These are phyloP conservation scores for Dunckerocampus dactyliophorus DNA, from an alignment of 2,113 vertebrate genomes.

Conservation along the genomic window DNA sequence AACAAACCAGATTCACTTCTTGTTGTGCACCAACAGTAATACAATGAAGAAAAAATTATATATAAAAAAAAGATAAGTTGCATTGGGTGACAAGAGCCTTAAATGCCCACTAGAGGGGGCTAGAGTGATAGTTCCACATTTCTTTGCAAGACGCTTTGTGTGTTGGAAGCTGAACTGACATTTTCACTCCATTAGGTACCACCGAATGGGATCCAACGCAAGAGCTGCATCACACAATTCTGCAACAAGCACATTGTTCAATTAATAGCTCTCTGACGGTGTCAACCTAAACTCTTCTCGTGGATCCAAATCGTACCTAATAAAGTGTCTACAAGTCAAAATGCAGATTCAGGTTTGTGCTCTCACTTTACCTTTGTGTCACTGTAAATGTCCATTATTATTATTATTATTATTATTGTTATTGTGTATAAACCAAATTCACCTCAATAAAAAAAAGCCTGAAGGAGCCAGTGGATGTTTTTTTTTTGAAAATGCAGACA, in stretches of 20 bases:
- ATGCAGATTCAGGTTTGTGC: constrained; percentile 34
- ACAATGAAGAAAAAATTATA: no score
- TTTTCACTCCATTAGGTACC: neutral
- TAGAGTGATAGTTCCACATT: no score
- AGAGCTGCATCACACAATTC: no score
- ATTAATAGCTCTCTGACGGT: neutral
- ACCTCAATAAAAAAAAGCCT: constrained; percentile 76
- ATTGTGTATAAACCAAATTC: constrained; percentile 70
- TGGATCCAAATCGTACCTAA: constrained; percentile 6
- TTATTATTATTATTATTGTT: neutral
- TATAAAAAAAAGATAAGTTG: neutral
- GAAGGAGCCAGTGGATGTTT: constrained; percentile 38
- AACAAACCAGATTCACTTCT: neutral
- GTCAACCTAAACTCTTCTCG: constrained; percentile 9
- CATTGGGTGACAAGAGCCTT: neutral
- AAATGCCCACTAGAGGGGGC: neutral
- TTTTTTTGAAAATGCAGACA: constrained; percentile 1
- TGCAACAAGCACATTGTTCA: neutral
- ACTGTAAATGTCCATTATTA: constrained; percentile 72
- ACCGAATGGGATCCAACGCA: neutral
- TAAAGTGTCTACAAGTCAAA: neutral
- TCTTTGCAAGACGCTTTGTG: neutral
- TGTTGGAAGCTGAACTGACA: no score
- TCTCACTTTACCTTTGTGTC: constrained; percentile 32
- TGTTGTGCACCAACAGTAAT: neutral